Evolutionary conservation across 2,888 invertebrate genomes (phyloP).

Genomic region (Drosophila testacea): DNA sequence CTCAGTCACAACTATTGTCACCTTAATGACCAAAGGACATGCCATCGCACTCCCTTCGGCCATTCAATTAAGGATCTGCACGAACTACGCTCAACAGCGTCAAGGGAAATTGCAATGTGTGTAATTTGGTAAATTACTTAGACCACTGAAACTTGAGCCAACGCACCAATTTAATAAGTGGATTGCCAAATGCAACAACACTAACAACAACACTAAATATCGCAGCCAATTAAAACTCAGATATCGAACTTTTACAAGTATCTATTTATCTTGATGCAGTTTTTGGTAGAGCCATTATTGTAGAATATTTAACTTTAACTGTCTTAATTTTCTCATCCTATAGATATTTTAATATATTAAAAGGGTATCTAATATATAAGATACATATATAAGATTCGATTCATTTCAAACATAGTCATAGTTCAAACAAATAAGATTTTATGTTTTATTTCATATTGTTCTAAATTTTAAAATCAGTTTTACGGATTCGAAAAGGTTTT

Average conservation of each 20-base stretch:
- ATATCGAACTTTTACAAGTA: neutral
- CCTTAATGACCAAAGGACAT: constrained; percentile 61
- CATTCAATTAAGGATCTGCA: constrained; percentile 57
- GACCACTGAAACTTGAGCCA: constrained; percentile 14
- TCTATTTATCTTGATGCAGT: neutral
- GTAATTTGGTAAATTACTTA: constrained; percentile 69
- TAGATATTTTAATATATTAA: no score
- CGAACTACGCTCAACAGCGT: constrained; percentile 15
- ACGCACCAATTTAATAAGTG: constrained; percentile 25
- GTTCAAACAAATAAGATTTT: no score
- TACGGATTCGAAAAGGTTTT: no score
- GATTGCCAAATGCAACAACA: constrained; percentile 3
- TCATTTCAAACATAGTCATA: no score
- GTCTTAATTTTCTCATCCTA: no score
- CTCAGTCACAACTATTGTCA: constrained; percentile 26
- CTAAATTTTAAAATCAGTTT: no score
- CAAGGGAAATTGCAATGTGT: constrained; percentile 49
- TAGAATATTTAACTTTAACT: no score
- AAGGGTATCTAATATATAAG: no score
- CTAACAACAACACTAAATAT: neutral
- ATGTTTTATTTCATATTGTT: no score
- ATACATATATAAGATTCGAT: no score
- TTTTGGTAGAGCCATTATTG: no score
- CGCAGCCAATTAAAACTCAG: neutral
- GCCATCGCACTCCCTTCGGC: constrained; percentile 41